Percentiles rank a stretch among this genome's conserved stretches.
Evolutionary conservation across 2,888 invertebrate species (phyloP).

Genomic region (Aleiodes alternator): DNA sequence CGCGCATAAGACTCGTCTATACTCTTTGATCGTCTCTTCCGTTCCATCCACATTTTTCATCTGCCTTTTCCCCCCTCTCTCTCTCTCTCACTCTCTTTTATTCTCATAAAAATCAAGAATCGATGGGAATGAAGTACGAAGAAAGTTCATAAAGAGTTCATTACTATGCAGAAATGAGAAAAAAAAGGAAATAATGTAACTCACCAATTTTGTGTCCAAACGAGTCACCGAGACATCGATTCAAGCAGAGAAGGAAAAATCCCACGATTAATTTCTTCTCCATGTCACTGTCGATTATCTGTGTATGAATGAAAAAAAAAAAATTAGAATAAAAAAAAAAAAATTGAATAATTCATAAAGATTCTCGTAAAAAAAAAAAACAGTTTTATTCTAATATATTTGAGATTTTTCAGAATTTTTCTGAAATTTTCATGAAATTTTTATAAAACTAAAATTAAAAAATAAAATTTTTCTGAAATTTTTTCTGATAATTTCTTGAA

Average conservation of each 20-base stretch:
- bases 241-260: neutral
- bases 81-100: constrained; percentile 15
- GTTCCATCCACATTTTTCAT: constrained; percentile 11
- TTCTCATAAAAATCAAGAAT: neutral
- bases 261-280: neutral
- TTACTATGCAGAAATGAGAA: neutral
- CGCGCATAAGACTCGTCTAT: constrained; percentile 41
- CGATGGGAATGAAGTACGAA: constrained; percentile 4
- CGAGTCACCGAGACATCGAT: neutral
- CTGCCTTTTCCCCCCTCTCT: neutral
- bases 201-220: constrained; percentile 19
- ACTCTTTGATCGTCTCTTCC: constrained; percentile 28
- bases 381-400: too few relatives aligned
- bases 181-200: neutral
- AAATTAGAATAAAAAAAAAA: neutral
- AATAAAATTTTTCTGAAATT: too few relatives aligned
- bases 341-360: neutral
- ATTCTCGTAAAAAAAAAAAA: too few relatives aligned
- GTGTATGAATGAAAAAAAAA: neutral
- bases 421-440: too few relatives aligned
- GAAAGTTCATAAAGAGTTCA: constrained; percentile 1
- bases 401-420: too few relatives aligned
- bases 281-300: neutral
- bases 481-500: too few relatives aligned
- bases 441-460: too few relatives aligned